Percentiles rank a stretch among this genome's conserved stretches.
Conservation (phyloP, 2,113 vertebrate genomes). For the Eolophus roseicapilla region DNA sequence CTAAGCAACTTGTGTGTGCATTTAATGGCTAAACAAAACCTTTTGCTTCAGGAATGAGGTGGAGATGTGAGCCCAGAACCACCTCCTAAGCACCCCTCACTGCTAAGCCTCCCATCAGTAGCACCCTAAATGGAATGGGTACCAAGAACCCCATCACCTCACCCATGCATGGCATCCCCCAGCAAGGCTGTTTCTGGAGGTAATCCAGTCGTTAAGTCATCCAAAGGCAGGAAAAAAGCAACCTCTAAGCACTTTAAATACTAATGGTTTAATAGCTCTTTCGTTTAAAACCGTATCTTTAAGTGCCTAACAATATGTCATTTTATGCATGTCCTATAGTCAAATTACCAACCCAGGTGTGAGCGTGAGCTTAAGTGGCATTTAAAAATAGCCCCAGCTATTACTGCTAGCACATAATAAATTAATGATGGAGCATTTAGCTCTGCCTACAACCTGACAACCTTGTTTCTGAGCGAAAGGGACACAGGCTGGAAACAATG, state of each 20-base stretch:
- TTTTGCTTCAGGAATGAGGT: neutral
- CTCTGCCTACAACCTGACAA: conserved; percentile 22
- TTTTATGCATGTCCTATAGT: conserved; percentile 27
- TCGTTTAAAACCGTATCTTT: neutral
- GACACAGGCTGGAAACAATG: neutral
- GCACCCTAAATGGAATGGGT: neutral
- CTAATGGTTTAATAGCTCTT: neutral
- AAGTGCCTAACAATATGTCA: neutral
- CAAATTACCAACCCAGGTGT: neutral
- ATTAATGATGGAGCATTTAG: conserved; percentile 52
- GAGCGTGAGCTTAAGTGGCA: neutral
- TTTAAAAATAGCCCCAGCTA: conserved; percentile 53
- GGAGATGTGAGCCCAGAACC: neutral
- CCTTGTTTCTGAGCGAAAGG: neutral
- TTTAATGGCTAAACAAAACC: neutral
- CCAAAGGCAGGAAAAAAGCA: neutral
- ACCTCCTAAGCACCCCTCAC: neutral
- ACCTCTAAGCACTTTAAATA: neutral
- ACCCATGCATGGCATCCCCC: neutral
- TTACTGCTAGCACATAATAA: conserved; percentile 48
- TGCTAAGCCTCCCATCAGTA: neutral
- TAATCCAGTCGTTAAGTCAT: neutral
- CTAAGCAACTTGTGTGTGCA: neutral
- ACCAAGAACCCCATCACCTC: accelerated
- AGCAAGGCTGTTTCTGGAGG: neutral